Evolutionary conservation across 2,888 invertebrate species (phyloP), one percentile per base, ranked within the genome.

Genomic region (Agrilus mali): DNA sequence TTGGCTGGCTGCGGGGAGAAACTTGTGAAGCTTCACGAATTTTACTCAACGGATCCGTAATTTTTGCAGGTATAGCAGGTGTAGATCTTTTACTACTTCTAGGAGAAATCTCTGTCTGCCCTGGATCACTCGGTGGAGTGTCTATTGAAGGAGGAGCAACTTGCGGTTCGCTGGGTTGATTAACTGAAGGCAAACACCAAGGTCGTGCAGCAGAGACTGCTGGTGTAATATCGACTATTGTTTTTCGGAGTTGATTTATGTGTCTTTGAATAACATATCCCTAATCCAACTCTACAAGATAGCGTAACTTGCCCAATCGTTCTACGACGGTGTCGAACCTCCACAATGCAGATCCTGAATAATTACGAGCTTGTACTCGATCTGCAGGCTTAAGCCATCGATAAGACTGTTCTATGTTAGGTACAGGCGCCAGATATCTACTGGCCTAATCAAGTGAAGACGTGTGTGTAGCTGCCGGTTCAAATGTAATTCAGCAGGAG

Each of bases 261-360:
- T 53, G 53, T 14, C 48, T 43, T 44, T 53, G 51, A 12, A 50
- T 46, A 7, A 43, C 37, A 35, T 50, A 49, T 2, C 44, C 45
- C 41, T 49, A 40, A 41, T 52, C 51, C 8, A 54, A 33, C 41
- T 50, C 38, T 7, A 53, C 36, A 15, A 49, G 35, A 37, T 54
- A 50, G 34, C 48, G 50, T 14, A 49, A 32, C 13, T 34, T 35
- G 13, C 50, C 52, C 7, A 50, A 27, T 15, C 38, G 33, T 44
- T 49, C 42, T 8, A 47, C 41, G 4, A 53, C 41, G 33, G 27
- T 47, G 3, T 48, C 51, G 31, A 32, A 44, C 47, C 49, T 48
- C 51, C 49, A 54, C 36, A 43, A 27, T 15, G 12, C 36, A 2
- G 46, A 41, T 22, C 36, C 35, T 10, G 14, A 16, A 32, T 47